Evolutionary conservation across 1,140 invertebrate genomes (phyloP).

Genomic region (Grapholita molesta): DNA sequence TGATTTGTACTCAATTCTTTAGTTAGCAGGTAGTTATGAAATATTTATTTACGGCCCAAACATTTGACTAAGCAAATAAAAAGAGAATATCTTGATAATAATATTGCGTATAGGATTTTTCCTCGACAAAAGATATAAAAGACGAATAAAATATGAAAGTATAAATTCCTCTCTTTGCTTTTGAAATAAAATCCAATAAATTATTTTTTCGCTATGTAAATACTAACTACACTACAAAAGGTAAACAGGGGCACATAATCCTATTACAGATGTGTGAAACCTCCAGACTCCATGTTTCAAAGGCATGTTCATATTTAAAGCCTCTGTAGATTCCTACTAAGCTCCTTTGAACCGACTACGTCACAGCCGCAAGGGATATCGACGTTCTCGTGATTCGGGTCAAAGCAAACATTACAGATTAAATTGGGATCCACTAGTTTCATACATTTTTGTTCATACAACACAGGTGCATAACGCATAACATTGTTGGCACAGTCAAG

Average conservation of each 20-base stretch:
- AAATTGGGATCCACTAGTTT: slow-evolving; percentile 17
- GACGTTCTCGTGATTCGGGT: slow-evolving; percentile 29
- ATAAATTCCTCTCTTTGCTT: not conserved
- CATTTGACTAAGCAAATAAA: no score
- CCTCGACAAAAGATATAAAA: not conserved
- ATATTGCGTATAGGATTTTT: not conserved
- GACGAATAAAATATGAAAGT: not conserved
- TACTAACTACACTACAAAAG: not conserved
- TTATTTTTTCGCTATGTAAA: not conserved
- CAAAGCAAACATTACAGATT: slow-evolving; percentile 41
- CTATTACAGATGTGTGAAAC: slow-evolving; percentile 18
- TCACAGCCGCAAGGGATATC: slow-evolving; percentile 41
- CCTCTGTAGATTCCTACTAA: slow-evolving; percentile 46
- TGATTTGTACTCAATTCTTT: no score
- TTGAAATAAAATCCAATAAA: not conserved
- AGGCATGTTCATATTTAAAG: slow-evolving; percentile 41
- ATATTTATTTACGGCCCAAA: no score
- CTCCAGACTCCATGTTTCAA: slow-evolving; percentile 5
- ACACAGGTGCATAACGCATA: no score
- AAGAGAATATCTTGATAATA: no score
- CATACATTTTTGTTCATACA: no score
- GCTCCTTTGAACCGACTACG: slow-evolving; percentile 46
- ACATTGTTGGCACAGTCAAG: no score
- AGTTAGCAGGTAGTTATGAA: no score
- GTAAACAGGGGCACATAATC: not conserved